Evolutionary conservation across 2,888 invertebrate species (phyloP), one percentile per base, ranked within the genome.

Genomic region (Callinectes sapidus): DNA sequence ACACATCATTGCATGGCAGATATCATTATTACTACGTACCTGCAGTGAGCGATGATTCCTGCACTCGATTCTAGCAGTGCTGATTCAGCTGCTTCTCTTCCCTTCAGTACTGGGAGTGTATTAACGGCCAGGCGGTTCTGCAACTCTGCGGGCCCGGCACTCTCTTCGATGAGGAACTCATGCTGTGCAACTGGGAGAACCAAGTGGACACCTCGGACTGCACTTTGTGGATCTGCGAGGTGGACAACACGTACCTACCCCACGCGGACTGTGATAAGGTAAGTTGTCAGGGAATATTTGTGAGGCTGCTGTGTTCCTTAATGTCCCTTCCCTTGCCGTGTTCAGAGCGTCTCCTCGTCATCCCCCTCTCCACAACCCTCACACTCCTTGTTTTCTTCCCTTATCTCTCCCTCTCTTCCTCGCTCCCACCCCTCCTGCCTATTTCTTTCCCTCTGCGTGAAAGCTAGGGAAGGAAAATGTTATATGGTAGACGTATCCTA

Each of bases 101-200:
- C n/a, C 71, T 14, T 5, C 91, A 94, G 94, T 94, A 89, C 42
- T 94, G 94, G 94, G 87, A 87, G 94, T 94, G 94, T 35, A 48
- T 90, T 18, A 90, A 66, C 61, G 92, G 92, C 2, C 71, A 87
- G 35, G 89, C 91, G 1, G 28, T 89, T 1, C 87, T 94, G 90
- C 42, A 86, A 87, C 71, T 94, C 89, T 94, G 94, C 42, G 90
- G 88, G 2, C 92, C 92, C 3, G 94, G 94, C 6, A 94, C 94
- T 0, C 89, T 90, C 32, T 94, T 87, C 81, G 92, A 94, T 85
- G 86, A 88, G 3, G 32, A 42, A 28, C 81, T 88, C 10, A 18
- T 35, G 3, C 18, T 71, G 23, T 94, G 94, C 32, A 91, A 92
- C 90, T 94, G 90, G 91, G 89, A 89, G 28, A 87, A 92, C 42